Percentiles rank a stretch among this genome's conserved stretches.
phyloP scores from a whole-genome alignment of 2,113 vertebrate genomes.

The Zonotrichia leucophrys region DNA sequence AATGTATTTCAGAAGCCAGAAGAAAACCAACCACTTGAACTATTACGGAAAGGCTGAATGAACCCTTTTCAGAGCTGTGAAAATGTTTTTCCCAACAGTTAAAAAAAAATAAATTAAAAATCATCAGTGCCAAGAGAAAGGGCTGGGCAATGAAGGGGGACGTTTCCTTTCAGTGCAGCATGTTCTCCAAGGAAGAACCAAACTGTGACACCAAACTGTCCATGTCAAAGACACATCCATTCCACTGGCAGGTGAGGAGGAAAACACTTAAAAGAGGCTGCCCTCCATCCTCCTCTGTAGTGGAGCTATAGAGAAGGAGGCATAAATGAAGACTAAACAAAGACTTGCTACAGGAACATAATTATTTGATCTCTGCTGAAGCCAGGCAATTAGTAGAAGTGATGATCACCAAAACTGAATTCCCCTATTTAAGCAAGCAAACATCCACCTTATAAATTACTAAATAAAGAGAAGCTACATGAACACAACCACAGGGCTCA shows the following conservation, averaged over 20 bases:
- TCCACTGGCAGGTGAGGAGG: neutral
- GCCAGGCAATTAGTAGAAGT: conserved; percentile 12
- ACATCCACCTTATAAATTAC: neutral
- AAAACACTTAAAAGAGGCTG: neutral
- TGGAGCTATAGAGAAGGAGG: neutral
- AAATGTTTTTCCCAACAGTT: conserved; percentile 44
- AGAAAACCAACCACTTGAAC: conserved; percentile 76
- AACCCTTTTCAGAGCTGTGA: conserved; percentile 70
- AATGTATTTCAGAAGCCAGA: conserved; percentile 77
- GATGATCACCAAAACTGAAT: neutral
- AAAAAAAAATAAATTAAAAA: neutral
- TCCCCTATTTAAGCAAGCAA: conserved; percentile 11
- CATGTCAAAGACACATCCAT: neutral
- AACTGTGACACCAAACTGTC: neutral
- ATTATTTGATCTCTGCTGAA: conserved; percentile 9
- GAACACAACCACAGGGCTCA: neutral
- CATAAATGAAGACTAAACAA: conserved; percentile 15
- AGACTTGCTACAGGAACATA: neutral
- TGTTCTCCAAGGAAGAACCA: neutral
- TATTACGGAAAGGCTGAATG: conserved; percentile 73
- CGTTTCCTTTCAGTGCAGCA: conserved; percentile 1
- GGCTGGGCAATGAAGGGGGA: neutral
- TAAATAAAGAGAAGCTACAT: neutral
- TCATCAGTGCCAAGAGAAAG: conserved; percentile 33
- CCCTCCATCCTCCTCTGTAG: neutral